Evolutionary conservation across 1,140 invertebrate species (phyloP), one percentile per base, ranked within the genome.

Genomic region (Melitaea cinxia): DNA sequence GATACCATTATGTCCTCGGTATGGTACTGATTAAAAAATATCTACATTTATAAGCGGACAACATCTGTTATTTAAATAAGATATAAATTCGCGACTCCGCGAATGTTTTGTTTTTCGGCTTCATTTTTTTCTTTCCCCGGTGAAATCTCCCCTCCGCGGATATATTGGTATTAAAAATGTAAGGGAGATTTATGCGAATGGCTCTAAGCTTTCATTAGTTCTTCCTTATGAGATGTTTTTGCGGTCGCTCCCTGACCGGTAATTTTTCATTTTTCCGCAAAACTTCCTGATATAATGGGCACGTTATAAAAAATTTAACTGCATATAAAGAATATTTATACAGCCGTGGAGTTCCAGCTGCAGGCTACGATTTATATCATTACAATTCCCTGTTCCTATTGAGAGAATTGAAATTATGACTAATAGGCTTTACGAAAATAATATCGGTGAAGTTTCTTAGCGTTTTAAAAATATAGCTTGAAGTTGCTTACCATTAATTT

Each of bases 131-230:
- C n/a, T 77, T 74, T 77, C 75, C 77, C 70, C 67, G 75, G 67
- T 58, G 71, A 72, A 80, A 70, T 72, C 74, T 87, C 85, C 85
- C 85, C 86, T 88, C 82, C 70, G 68, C 75, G 76, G 80, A 87
- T 88, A 86, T 89, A 91, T 91, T 89, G 88, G 88, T 91, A 91
- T 91, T 91, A 91, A 91, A 91, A 91, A 91, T 91, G 88, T 89
- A 91, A 91, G 80, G 83, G 82, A 89, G 86, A 91, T 89, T 89
- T 91, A 91, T 91, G 85, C 84, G 85, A 86, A 91, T 91, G 77
- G 85, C 84, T 91, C 82, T 91, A 89, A 89, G 88, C 88, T 91
- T 91, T 91, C 88, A 91, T 91, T 91, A 91, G 86, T 82, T 85
- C 80, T 84, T 87, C 82, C 86, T 90, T 89, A 82, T 77, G 85